Conservation (phyloP, 2,888 invertebrate species). For the Trachelus stipa region DNA sequence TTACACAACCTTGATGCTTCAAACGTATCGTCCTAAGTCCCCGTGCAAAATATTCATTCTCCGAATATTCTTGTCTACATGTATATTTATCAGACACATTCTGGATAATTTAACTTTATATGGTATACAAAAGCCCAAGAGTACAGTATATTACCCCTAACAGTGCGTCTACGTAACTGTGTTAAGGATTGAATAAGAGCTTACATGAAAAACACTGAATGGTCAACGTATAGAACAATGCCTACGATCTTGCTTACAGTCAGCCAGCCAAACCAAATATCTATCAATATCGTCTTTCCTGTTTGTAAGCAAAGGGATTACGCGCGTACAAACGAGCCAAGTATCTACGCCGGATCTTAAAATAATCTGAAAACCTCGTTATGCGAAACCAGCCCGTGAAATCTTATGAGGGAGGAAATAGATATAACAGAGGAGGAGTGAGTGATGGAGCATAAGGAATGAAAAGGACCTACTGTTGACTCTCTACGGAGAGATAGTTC, state of each 20-base stretch:
- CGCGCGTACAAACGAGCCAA: background rate
- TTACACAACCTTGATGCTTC: background rate
- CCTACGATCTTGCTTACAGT: background rate
- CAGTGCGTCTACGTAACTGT: background rate
- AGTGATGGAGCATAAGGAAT: background rate
- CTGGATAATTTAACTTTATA: background rate
- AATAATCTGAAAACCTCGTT: background rate
- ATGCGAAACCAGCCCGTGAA: background rate
- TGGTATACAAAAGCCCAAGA: background rate
- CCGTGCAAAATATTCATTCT: no score
- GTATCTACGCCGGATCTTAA: background rate
- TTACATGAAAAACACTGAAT: background rate
- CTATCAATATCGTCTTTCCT: background rate
- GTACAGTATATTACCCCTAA: background rate
- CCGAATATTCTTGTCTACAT: no score
- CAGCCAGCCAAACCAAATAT: background rate
- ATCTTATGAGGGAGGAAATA: background rate
- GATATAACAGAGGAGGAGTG: background rate
- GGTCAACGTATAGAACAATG: background rate
- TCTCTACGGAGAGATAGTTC: background rate
- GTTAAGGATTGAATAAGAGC: background rate
- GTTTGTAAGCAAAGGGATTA: background rate
- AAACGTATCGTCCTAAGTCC: background rate
- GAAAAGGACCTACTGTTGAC: background rate
- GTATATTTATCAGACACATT: no score